Percentiles rank a stretch among this genome's conserved stretches.
phyloP scores from a whole-genome alignment of 2,888 invertebrate genomes.

The Emesis furor region DNA sequence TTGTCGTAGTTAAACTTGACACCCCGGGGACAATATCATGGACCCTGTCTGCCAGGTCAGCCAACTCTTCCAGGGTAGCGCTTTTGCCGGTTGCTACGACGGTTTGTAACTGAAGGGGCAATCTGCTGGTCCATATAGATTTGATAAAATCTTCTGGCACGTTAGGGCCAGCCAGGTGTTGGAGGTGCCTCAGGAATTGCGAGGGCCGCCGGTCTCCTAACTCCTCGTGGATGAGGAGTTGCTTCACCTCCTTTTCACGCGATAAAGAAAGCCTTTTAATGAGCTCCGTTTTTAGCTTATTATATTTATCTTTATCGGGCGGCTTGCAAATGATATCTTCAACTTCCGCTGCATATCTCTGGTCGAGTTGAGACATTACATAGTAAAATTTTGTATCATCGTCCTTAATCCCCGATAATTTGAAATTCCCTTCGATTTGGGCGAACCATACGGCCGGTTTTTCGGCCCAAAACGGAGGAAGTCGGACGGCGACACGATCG shows the following conservation, averaged over 20 bases:
- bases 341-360: slow-evolving; percentile 39
- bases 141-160: slow-evolving; percentile 47
- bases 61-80: slow-evolving; percentile 21
- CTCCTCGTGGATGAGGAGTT: slow-evolving; percentile 42
- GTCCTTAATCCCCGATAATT: slow-evolving; percentile 27
- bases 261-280: slow-evolving; percentile 28
- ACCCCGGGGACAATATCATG: background rate
- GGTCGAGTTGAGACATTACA: slow-evolving; percentile 39
- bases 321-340: slow-evolving; percentile 55
- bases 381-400: slow-evolving; percentile 51
- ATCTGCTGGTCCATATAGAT: background rate
- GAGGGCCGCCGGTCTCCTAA: slow-evolving; percentile 51
- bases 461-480: slow-evolving; percentile 49
- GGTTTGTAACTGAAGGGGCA: background rate
- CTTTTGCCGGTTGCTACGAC: background rate
- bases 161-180: slow-evolving; percentile 47
- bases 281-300: background rate
- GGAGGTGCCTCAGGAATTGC: slow-evolving; percentile 59
- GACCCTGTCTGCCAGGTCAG: slow-evolving; percentile 15
- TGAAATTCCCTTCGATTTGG: slow-evolving; percentile 50
- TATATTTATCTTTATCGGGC: slow-evolving; percentile 16
- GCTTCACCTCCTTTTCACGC: slow-evolving; percentile 29
- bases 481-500: slow-evolving; percentile 29
- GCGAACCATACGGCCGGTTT: slow-evolving; percentile 50
- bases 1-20: background rate